These are phyloP conservation scores for Automeris io DNA, from an alignment of 2,888 invertebrate species.

Conservation along the genomic window DNA sequence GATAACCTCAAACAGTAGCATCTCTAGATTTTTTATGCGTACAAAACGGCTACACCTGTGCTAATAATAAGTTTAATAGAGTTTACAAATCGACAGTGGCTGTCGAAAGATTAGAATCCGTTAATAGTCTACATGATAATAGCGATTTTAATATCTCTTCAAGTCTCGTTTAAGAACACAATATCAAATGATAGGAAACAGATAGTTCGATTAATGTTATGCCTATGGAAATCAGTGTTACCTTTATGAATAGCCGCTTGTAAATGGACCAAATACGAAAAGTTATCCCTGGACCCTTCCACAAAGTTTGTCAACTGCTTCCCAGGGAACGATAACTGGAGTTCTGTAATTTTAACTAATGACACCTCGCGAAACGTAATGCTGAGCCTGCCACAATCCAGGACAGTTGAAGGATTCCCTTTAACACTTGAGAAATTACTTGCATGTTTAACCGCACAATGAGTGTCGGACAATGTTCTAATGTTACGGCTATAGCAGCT, in stretches of 20 bases:
- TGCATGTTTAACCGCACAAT: slow-evolving; percentile 12
- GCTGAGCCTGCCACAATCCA: slow-evolving; percentile 26
- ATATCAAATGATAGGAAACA: too few relatives aligned
- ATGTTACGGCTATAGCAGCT: too few relatives aligned
- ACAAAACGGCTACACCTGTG: too few relatives aligned
- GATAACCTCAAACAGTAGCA: too few relatives aligned
- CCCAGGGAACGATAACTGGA: slow-evolving; percentile 62
- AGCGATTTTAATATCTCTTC: too few relatives aligned
- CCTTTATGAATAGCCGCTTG: neutral
- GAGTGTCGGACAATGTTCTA: slow-evolving; percentile 4
- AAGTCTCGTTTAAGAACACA: too few relatives aligned
- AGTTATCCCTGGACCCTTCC: slow-evolving; percentile 44
- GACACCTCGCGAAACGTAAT: slow-evolving; percentile 40
- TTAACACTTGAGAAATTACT: slow-evolving; percentile 34
- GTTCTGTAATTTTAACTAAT: slow-evolving; percentile 71
- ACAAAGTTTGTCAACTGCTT: slow-evolving; percentile 62
- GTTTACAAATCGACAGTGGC: too few relatives aligned
- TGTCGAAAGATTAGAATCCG: too few relatives aligned
- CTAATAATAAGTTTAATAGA: too few relatives aligned
- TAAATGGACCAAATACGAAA: slow-evolving; percentile 12
- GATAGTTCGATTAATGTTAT: too few relatives aligned
- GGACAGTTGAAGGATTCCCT: slow-evolving; percentile 28
- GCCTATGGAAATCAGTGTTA: neutral
- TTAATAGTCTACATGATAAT: too few relatives aligned
- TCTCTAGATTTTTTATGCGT: too few relatives aligned